A percentile compares a stretch with the other conserved stretches of the same genome.
phyloP scores from a whole-genome alignment of 2,113 vertebrate genomes.

The Strigops habroptila region DNA sequence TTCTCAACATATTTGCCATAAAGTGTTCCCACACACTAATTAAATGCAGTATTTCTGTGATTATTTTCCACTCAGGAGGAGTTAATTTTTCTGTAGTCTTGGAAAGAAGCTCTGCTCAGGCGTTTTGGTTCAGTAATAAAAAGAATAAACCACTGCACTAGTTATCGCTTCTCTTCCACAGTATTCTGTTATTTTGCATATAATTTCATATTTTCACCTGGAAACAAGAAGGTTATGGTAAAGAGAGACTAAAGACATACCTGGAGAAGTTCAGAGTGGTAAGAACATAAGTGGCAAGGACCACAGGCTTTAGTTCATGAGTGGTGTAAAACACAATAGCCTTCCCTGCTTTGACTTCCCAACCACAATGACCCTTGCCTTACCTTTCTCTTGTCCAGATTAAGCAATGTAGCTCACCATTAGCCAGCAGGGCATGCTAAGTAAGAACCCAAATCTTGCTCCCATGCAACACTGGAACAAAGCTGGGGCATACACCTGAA shows the following conservation, averaged over 20 bases:
- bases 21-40: neutral
- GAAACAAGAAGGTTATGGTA: neutral
- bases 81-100: neutral
- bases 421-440: neutral
- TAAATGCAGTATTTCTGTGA: neutral
- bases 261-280: neutral
- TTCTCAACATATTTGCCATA: neutral
- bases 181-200: neutral
- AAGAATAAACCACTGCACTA: neutral
- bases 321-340: rapidly evolving
- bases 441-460: neutral
- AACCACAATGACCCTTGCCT: neutral
- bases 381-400: neutral
- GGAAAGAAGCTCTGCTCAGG: neutral
- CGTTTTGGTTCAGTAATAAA: neutral
- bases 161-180: neutral
- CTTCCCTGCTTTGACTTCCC: neutral
- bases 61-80: neutral
- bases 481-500: neutral
- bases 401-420: neutral
- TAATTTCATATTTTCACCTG: neutral
- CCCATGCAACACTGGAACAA: neutral
- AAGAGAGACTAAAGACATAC: neutral
- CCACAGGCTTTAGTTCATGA: neutral
- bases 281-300: neutral